These are phyloP conservation scores for Eueides isabella DNA, from an alignment of 1,140 invertebrate genomes.

Conservation along the genomic window DNA sequence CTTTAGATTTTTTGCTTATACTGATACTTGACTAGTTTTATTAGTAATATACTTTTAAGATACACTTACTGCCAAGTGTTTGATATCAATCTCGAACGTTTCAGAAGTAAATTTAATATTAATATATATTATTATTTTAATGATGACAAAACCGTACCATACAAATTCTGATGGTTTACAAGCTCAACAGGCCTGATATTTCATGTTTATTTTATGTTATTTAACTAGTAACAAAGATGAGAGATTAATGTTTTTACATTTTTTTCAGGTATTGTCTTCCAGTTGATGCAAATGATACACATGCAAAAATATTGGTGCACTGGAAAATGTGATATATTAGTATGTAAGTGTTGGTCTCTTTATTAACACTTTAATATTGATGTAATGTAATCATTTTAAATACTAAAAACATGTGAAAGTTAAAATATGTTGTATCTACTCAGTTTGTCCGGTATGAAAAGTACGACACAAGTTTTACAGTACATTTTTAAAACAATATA, in stretches of 20 bases:
- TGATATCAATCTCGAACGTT: neutral
- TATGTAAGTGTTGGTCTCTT: too few species aligned
- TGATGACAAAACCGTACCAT: conserved; percentile 64
- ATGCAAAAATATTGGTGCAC: too few species aligned
- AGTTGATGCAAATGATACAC: too few species aligned
- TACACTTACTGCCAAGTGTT: neutral
- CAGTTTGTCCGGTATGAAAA: too few species aligned
- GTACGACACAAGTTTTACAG: too few species aligned
- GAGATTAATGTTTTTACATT: neutral
- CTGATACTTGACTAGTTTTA: neutral
- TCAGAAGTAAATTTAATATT: too few species aligned
- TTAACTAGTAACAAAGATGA: neutral
- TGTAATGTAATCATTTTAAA: too few species aligned
- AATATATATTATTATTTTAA: neutral
- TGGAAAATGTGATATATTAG: too few species aligned
- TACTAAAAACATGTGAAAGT: too few species aligned
- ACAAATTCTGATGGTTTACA: conserved; percentile 64
- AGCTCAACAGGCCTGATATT: conserved; percentile 64
- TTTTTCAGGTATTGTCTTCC: neutral
- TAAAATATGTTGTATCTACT: too few species aligned
- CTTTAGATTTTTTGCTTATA: neutral
- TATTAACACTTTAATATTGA: too few species aligned
- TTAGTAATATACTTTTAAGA: neutral
- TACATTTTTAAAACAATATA: too few species aligned
- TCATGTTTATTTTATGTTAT: neutral